Evolutionary conservation across 2,888 invertebrate genomes (phyloP).

Genomic region (Mellilla xanthometata): DNA sequence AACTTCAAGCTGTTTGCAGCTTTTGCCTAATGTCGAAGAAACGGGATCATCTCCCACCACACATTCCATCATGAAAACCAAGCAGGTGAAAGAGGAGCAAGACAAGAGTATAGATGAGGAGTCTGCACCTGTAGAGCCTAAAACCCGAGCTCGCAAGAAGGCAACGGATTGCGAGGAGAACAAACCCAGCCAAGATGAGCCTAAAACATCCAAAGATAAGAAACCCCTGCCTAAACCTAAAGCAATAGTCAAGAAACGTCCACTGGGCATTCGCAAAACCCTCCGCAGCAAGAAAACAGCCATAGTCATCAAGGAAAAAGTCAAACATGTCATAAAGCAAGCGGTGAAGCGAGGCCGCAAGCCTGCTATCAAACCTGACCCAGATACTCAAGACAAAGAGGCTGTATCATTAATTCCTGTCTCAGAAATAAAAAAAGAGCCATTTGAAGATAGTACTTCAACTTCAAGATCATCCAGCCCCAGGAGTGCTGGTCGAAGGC

Average conservation of each 20-base stretch:
- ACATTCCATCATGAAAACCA: conserved; percentile 82
- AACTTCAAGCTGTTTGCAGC: conserved; percentile 40
- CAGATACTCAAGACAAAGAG: conserved; percentile 65
- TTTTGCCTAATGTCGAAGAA: conserved; percentile 76
- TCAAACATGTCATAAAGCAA: conserved; percentile 63
- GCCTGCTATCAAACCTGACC: conserved; percentile 55
- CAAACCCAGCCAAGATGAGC: conserved; percentile 66
- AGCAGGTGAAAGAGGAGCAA: conserved; percentile 71
- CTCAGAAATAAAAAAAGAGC: conserved; percentile 74
- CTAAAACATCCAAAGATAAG: conserved; percentile 73
- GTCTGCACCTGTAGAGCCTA: conserved; percentile 61
- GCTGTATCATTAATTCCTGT: conserved; percentile 64
- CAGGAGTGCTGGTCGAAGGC: conserved; percentile 66
- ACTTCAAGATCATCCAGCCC: conserved; percentile 76
- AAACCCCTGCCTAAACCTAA: conserved; percentile 64
- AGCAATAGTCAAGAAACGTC: conserved; percentile 68
- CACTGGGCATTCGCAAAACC: conserved; percentile 72
- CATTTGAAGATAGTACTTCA: conserved; percentile 62
- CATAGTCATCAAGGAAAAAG: conserved; percentile 59
- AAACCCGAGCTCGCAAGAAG: conserved; percentile 76
- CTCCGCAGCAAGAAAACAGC: conserved; percentile 68
- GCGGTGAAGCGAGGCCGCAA: conserved; percentile 60
- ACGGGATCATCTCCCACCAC: conserved; percentile 69
- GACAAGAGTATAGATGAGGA: conserved; percentile 75
- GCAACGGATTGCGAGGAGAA: conserved; percentile 66